phyloP scores from a whole-genome alignment of 1,140 invertebrate species.

The Heliconius eleuchia region DNA sequence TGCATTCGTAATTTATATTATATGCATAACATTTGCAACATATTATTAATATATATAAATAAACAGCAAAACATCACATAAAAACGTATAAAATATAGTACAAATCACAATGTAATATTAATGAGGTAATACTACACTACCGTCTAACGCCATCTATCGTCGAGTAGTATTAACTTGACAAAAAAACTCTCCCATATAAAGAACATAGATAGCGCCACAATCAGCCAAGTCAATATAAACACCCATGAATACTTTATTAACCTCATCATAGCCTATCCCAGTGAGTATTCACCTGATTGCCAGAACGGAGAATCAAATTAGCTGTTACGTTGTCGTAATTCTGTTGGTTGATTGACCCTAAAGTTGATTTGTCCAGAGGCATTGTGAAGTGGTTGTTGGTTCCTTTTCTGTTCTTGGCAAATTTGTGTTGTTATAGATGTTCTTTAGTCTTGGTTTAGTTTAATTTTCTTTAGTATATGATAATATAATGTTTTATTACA shows the following conservation, averaged over 20 bases:
- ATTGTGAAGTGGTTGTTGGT: not conserved
- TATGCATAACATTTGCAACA: too few species aligned
- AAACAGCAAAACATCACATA: not conserved
- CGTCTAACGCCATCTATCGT: slow-evolving; percentile 19
- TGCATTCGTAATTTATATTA: too few species aligned
- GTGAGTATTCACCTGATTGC: slow-evolving; percentile 22
- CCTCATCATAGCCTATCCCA: slow-evolving; percentile 21
- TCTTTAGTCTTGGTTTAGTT: too few species aligned
- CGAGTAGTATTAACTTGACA: not conserved
- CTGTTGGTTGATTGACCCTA: not conserved
- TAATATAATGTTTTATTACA: too few species aligned
- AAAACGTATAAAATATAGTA: not conserved
- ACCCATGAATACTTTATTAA: slow-evolving; percentile 27
- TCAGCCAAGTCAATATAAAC: slow-evolving; percentile 22
- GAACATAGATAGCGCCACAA: slow-evolving; percentile 6
- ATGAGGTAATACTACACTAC: not conserved
- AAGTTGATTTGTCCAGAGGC: not conserved
- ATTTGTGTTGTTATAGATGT: too few species aligned
- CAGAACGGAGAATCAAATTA: slow-evolving; percentile 5
- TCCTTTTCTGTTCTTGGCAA: not conserved
- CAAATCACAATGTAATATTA: not conserved
- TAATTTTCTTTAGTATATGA: too few species aligned
- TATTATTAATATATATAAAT: too few species aligned
- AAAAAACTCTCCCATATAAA: not conserved
- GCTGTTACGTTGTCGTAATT: not conserved